phyloP scores from a whole-genome alignment of 2,113 vertebrate species.

The Passerina amoena region DNA sequence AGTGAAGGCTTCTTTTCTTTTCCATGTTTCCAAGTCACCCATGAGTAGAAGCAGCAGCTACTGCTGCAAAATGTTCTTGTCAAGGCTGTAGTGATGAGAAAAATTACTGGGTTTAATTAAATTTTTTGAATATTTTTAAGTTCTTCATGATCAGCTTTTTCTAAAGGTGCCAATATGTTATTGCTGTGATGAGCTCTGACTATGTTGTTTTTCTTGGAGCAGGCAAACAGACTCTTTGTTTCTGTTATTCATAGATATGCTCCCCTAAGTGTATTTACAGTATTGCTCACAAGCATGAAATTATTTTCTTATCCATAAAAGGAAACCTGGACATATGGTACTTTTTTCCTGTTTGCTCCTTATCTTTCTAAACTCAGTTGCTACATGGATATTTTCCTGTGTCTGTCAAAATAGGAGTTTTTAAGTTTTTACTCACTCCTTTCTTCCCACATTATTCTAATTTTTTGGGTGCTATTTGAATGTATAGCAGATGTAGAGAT shows the following conservation, averaged over 20 bases:
- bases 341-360: background rate
- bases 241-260: background rate
- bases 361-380: background rate
- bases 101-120: background rate
- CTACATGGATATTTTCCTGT: background rate
- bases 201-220: background rate
- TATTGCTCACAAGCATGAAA: background rate
- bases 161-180: background rate
- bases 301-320: background rate
- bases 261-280: background rate
- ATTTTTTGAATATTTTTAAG: fast-evolving
- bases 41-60: background rate
- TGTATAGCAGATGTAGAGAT: background rate
- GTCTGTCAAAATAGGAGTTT: background rate
- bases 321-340: background rate
- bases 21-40: background rate
- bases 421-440: background rate
- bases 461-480: background rate
- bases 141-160: background rate
- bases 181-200: background rate
- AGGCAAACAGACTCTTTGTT: background rate
- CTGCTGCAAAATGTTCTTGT: background rate
- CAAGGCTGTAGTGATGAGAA: background rate
- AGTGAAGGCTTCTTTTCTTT: background rate
- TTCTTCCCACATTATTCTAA: background rate